These are phyloP conservation scores for Vultur gryphus DNA, from an alignment of 2,797 vertebrate species.

Conservation along the genomic window DNA sequence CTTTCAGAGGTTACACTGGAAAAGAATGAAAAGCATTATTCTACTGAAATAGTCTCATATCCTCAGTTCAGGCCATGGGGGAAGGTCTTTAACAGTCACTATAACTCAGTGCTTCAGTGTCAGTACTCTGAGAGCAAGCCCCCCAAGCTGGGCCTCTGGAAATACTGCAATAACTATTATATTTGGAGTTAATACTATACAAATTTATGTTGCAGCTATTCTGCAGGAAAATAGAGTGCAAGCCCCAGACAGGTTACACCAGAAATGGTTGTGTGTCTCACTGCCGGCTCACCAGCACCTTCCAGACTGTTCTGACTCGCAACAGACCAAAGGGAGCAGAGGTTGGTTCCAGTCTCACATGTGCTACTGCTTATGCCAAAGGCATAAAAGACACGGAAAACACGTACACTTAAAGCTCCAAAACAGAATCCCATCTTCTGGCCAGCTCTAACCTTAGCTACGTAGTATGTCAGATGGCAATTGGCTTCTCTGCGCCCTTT, in stretches of 20 bases:
- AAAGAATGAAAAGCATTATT: background rate
- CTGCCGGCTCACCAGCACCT: background rate
- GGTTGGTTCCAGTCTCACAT: background rate
- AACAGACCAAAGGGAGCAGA: background rate
- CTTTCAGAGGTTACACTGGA: background rate
- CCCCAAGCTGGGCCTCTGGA: background rate
- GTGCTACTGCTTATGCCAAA: background rate
- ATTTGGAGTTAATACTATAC: too few species aligned
- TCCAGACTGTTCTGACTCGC: background rate
- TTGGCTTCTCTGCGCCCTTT: background rate
- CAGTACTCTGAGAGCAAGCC: fast-evolving
- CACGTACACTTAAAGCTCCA: background rate
- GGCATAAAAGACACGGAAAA: background rate
- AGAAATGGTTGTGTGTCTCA: fast-evolving
- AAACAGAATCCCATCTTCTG: background rate
- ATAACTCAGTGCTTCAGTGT: fast-evolving
- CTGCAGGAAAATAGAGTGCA: background rate
- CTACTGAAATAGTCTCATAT: background rate
- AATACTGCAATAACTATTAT: background rate
- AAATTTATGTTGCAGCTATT: background rate
- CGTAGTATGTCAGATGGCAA: fast-evolving
- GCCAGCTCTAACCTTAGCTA: background rate
- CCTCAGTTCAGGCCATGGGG: background rate
- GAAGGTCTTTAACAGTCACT: background rate
- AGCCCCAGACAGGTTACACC: background rate